Base-by-base conservation (phyloP, 2,113 vertebrate genomes). In the Pituophis catenifer region DNA sequence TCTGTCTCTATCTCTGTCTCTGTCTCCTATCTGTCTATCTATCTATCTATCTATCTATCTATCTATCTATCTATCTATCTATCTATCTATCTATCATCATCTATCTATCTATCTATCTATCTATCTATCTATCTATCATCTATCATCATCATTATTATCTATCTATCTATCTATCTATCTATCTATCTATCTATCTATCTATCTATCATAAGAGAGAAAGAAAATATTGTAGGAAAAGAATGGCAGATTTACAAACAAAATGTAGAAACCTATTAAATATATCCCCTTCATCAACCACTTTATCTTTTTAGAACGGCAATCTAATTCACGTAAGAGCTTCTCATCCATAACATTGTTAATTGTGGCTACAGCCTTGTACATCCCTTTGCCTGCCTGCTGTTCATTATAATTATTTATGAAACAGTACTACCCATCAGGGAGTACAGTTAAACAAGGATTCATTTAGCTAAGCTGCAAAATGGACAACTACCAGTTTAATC, bases 271-370 rank as follows among this genome's bases (percentile, higher is more conserved):
- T 0, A 0, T 93, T 90, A 93, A 90, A 91, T 65, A 48, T 62
- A 33, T 38, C 57, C 29, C 33, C 19, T 65, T 88, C 11, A 65
- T 65, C 57, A 88, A 26, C 29, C 85, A 62, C 29, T 88, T 92
- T 53, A 92, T 88, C 13, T 92, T 65, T 88, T 88, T 88, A 92
- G n/a, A 88, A 17, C 92, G 52, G 57, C 54, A 65, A 90, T 94
- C 94, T 55, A 95, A 89, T 3, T 91, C 48, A 23, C 85, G 90
- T 88, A 0, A 0, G 55, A 89, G 86, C 24, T 90, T 92, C 23
- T 92, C 91, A 94, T 19, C 88, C 5, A 3, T 88, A n/a, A 15
- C 26, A n/a, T 55, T 9, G 65, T 11, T 94, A 94, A 93, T 89
- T 89, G 24, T 70, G 75, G 62, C 38, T 54, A 38, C 33, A 57